phyloP scores from a whole-genome alignment of 1,140 invertebrate species.

The Vanessa tameamea region DNA sequence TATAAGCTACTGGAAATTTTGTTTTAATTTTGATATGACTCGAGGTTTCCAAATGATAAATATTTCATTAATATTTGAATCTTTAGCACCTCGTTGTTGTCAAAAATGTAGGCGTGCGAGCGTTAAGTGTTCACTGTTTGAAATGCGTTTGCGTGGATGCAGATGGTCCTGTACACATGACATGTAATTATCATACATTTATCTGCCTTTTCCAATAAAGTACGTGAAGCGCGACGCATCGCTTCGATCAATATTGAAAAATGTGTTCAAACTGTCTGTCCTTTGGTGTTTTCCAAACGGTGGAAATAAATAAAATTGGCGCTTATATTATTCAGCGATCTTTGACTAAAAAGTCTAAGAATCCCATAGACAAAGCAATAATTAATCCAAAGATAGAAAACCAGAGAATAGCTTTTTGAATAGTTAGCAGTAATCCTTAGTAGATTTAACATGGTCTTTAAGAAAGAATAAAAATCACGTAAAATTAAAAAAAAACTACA shows the following conservation, averaged over 20 bases:
- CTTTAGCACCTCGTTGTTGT: conserved; percentile 54
- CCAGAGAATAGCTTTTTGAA: no score
- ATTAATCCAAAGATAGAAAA: no score
- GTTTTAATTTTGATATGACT: conserved; percentile 38
- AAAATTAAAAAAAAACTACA: no score
- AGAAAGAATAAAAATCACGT: no score
- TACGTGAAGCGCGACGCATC: conserved; percentile 70
- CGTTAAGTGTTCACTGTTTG: conserved; percentile 48
- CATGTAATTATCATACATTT: conserved; percentile 76
- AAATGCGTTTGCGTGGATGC: conserved; percentile 53
- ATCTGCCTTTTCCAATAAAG: conserved; percentile 77
- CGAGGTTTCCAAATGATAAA: conserved; percentile 63
- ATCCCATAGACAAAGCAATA: no score
- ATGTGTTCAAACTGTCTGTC: conserved; percentile 37
- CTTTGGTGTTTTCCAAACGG: conserved; percentile 26
- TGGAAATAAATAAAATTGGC: background rate
- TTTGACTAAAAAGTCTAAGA: no score
- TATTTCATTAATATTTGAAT: conserved; percentile 68
- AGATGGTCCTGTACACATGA: conserved; percentile 64
- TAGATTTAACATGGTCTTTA: no score
- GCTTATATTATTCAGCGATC: no score
- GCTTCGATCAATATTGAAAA: conserved; percentile 42
- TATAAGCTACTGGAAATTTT: conserved; percentile 65
- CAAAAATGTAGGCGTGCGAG: conserved; percentile 49
- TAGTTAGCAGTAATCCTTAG: no score